A percentile compares a stretch with the other conserved stretches of the same genome.
Conservation (phyloP, 2,888 invertebrate species). For the Calliopum simillimum region DNA sequence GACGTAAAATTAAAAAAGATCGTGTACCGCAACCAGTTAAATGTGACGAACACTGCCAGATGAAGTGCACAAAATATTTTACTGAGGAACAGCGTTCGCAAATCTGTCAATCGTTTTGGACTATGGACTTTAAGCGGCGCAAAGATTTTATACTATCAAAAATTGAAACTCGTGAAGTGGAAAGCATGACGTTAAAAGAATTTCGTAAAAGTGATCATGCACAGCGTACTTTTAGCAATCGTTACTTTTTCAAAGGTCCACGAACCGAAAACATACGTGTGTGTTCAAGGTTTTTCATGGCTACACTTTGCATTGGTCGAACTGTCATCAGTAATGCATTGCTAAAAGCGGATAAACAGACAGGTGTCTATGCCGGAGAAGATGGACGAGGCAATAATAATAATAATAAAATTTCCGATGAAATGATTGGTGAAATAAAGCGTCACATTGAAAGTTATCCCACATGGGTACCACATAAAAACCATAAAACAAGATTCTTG, state of each 20-base stretch:
- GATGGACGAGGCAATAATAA: constrained; percentile 43
- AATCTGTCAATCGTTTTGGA: constrained; percentile 47
- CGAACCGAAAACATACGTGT: constrained; percentile 47
- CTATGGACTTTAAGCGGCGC: constrained; percentile 46
- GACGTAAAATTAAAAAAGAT: constrained; percentile 38
- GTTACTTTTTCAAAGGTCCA: constrained; percentile 42
- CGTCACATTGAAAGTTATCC: constrained; percentile 48
- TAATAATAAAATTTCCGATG: constrained; percentile 43
- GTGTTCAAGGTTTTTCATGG: constrained; percentile 45
- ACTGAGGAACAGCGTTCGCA: constrained; percentile 46
- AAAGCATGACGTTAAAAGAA: constrained; percentile 40
- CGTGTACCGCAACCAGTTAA: constrained; percentile 45
- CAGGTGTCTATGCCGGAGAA: constrained; percentile 45
- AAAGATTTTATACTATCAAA: constrained; percentile 47
- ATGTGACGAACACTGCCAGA: constrained; percentile 41
- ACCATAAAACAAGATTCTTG: constrained; percentile 44
- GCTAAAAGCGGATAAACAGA: constrained; percentile 45
- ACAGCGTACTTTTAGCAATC: constrained; percentile 43
- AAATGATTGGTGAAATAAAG: constrained; percentile 39
- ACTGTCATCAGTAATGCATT: constrained; percentile 44
- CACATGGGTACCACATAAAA: constrained; percentile 47
- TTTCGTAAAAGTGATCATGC: constrained; percentile 46
- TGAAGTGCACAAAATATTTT: constrained; percentile 46
- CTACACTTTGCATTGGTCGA: constrained; percentile 44
- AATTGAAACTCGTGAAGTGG: constrained; percentile 47